Evolutionary conservation across 1,140 invertebrate species (phyloP).

Genomic region (Choristoneura fumiferana): DNA sequence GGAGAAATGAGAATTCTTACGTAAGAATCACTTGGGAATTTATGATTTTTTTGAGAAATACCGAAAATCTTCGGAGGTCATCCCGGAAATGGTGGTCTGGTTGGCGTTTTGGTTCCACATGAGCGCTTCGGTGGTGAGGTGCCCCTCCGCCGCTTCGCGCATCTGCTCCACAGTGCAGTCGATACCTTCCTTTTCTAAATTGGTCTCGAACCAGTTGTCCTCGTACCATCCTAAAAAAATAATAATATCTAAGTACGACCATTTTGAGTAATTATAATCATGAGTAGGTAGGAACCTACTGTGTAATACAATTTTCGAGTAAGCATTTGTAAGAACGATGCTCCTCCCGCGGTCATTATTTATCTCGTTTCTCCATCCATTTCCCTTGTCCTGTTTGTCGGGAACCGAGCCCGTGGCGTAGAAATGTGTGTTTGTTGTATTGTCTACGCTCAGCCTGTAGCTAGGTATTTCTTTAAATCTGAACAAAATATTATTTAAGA

Average conservation of each 20-base stretch:
- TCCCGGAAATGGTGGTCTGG: slow-evolving; percentile 94
- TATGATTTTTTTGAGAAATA: slow-evolving; percentile 31
- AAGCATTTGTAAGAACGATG: slow-evolving; percentile 20
- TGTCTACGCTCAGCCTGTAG: slow-evolving; percentile 22
- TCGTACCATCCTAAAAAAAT: slow-evolving; percentile 99
- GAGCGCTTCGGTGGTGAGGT: slow-evolving; percentile 98
- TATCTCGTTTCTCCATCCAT: slow-evolving; percentile 41
- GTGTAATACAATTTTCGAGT: slow-evolving; percentile 23
- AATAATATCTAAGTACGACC: too few relatives aligned
- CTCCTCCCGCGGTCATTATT: slow-evolving; percentile 36
- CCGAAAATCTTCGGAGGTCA: slow-evolving; percentile 89
- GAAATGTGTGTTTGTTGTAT: slow-evolving; percentile 45
- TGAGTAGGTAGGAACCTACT: too few relatives aligned
- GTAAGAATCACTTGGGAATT: slow-evolving; percentile 1
- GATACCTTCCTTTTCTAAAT: slow-evolving; percentile 92
- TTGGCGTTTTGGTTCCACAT: slow-evolving; percentile 97
- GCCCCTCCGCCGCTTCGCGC: slow-evolving; percentile 95
- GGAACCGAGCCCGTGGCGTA: slow-evolving; percentile 32
- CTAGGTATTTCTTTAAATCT: slow-evolving; percentile 39
- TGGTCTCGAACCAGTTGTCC: slow-evolving; percentile 98
- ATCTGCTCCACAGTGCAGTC: slow-evolving; percentile 97
- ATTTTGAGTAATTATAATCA: too few relatives aligned
- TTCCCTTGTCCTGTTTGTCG: slow-evolving; percentile 52
- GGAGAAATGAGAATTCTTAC: background rate
- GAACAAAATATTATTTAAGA: slow-evolving; percentile 36